Percentiles rank a stretch among this genome's conserved stretches.
Evolutionary conservation across 2,113 vertebrate genomes (phyloP).

Genomic region (Trematomus loennbergii): DNA sequence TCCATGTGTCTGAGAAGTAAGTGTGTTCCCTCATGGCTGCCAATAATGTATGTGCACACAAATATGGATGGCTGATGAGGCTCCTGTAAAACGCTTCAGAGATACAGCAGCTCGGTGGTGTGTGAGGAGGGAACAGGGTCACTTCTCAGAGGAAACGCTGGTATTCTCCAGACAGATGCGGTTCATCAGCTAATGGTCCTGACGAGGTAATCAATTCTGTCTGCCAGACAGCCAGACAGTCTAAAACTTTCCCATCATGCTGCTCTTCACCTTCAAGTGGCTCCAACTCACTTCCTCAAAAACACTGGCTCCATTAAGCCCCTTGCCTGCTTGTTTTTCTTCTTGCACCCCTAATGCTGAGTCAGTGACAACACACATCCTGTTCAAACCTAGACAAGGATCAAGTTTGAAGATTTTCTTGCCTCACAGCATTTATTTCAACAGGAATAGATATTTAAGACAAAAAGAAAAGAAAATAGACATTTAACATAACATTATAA

Average conservation of each 20-base stretch:
- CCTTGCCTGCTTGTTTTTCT: too few relatives aligned
- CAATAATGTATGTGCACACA: not conserved
- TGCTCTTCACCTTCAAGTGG: conserved; percentile 18
- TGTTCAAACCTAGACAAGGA: too few relatives aligned
- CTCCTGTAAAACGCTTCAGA: not conserved
- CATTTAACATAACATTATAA: too few relatives aligned
- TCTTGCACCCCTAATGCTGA: too few relatives aligned
- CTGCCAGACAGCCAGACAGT: conserved; percentile 50
- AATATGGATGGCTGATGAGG: not conserved
- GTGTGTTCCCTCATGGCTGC: not conserved
- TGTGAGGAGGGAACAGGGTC: not conserved
- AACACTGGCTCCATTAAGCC: not conserved
- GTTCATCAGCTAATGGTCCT: conserved; percentile 42
- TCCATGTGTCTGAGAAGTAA: not conserved
- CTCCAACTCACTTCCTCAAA: conserved; percentile 3
- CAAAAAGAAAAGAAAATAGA: too few relatives aligned
- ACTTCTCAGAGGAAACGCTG: too few relatives aligned
- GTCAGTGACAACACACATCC: too few relatives aligned
- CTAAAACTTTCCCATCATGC: conserved; percentile 17
- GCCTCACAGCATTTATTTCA: too few relatives aligned
- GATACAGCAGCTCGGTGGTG: not conserved
- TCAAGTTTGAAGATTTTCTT: too few relatives aligned
- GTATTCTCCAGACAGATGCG: conserved; percentile 16
- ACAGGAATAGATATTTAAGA: too few relatives aligned
- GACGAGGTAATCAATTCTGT: conserved; percentile 29